Base-by-base conservation (phyloP, 1,140 invertebrate genomes). In the Bicyclus anynana region DNA sequence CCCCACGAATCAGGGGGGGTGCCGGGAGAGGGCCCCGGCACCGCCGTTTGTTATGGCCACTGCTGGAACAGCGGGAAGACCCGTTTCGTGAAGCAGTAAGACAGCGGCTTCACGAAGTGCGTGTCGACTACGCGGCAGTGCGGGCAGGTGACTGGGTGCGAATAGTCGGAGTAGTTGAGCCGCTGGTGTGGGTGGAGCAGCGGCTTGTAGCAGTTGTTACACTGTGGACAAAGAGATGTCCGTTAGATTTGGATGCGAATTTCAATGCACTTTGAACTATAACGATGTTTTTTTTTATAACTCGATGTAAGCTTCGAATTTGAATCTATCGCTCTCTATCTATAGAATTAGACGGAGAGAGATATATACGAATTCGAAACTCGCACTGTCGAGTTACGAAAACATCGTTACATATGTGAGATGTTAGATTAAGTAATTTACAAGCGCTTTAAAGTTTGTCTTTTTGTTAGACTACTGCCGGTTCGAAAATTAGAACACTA, bases 111-210 rank as follows among this genome's bases (percentile, higher is more conserved):
- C 58, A 98, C 96, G 87, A 98, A 98, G 90, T 99, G 97, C 27
- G 95, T 95, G 89, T 98, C 97, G 59, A 96, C 91, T 12, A 93
- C 93, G 66, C 94, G 93, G 91, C 97, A 99, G 80, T 96, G 95
- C 6, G 96, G 96, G 89, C 97, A 99, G 53, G 94, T 93, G 71
- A 97, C 93, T 68, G 94, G 93, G 73, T 96, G 96, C 83, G 96
- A 98, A 91, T 98, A 99, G 89, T 98, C 96, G 67, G 96, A 98
- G 91, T 97, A 98, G 88, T 95, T 95, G 59, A 97, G 90, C 65
- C 95, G 92, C 87, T 97, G 95, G 72, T 96, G 94, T 6, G 95
- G 94, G 74, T 95, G 93, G 72, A 97, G 93, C 50, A 97, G 91
- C 16, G 95, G 92, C 85, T 95, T 95, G 86, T 93, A 94, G 91